Percentiles rank a stretch among this genome's conserved stretches.
Conservation (phyloP, 2,113 vertebrate genomes). For the Morone chrysops region DNA sequence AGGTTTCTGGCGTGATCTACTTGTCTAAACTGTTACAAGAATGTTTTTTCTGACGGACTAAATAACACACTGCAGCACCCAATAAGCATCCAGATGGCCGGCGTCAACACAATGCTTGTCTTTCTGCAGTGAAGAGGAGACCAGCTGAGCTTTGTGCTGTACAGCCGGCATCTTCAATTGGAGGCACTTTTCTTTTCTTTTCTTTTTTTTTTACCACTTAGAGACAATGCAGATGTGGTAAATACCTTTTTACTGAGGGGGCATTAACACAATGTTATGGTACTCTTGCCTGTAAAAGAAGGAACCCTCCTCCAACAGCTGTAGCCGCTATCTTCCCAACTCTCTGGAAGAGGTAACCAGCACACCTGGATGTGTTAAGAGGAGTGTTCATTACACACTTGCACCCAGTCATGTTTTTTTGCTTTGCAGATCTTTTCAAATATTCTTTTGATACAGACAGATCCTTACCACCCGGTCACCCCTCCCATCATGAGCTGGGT, state of each 20-base stretch:
- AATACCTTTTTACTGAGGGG: neutral
- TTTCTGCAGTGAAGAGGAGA: conserved; percentile 26
- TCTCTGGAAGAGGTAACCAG: conserved; percentile 98
- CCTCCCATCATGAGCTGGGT: conserved; percentile 98
- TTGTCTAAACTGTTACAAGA: neutral
- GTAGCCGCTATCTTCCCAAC: conserved; percentile 97
- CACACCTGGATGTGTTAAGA: conserved; percentile 87
- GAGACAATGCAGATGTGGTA: neutral
- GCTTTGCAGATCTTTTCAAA: neutral
- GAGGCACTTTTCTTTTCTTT: neutral
- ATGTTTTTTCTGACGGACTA: neutral
- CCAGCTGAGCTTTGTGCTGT: conserved; percentile 32
- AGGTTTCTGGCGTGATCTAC: neutral
- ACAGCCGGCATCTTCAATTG: conserved; percentile 8
- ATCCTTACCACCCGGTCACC: conserved; percentile 93
- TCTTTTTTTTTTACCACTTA: neutral
- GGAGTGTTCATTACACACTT: neutral
- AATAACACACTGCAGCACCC: neutral
- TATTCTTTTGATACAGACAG: too few species aligned
- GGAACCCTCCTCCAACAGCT: conserved; percentile 96
- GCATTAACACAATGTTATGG: neutral
- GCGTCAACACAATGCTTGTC: conserved; percentile 12
- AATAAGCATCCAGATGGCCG: conserved; percentile 40
- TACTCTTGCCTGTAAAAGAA: conserved; percentile 91
- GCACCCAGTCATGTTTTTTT: neutral